Evolutionary conservation across 2,113 vertebrate genomes (phyloP).

Genomic region (Rhegmatorhina hoffmannsi): DNA sequence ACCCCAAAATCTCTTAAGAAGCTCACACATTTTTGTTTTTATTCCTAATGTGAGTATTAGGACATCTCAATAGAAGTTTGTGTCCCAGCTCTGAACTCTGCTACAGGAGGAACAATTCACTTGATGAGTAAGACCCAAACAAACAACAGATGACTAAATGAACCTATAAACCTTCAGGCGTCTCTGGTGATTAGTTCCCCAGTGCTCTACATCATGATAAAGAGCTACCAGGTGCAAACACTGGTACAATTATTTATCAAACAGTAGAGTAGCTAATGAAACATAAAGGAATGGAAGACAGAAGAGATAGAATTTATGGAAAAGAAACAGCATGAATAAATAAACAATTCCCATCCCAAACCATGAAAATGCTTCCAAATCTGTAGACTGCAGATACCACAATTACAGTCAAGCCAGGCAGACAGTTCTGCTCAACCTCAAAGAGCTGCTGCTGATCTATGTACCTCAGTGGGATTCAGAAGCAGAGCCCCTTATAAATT

Average conservation of each 20-base stretch:
- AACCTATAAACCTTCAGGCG: constrained; percentile 10
- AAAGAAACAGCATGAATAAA: constrained; percentile 3
- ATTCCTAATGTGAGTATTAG: neutral
- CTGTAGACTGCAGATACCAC: constrained; percentile 48
- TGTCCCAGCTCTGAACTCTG: neutral
- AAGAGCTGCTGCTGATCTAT: constrained; percentile 68
- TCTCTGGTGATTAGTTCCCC: neutral
- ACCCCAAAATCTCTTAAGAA: neutral
- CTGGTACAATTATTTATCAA: constrained; percentile 16
- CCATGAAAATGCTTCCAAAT: constrained; percentile 52
- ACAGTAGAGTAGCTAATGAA: constrained; percentile 40
- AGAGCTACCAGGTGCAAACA: constrained; percentile 34
- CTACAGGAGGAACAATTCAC: neutral
- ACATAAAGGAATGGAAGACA: neutral
- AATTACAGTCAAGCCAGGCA: constrained; percentile 51
- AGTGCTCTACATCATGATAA: neutral
- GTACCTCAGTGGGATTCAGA: constrained; percentile 60
- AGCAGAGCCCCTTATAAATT: constrained; percentile 74
- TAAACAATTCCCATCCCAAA: constrained; percentile 7
- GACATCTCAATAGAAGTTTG: neutral
- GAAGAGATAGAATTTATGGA: neutral
- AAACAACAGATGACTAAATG: constrained; percentile 31
- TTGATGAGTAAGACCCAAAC: neutral
- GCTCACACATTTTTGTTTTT: accelerated
- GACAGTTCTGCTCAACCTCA: constrained; percentile 67